These are phyloP conservation scores for Tridacna gigas DNA, from an alignment of 2,888 invertebrate genomes.

Conservation along the genomic window DNA sequence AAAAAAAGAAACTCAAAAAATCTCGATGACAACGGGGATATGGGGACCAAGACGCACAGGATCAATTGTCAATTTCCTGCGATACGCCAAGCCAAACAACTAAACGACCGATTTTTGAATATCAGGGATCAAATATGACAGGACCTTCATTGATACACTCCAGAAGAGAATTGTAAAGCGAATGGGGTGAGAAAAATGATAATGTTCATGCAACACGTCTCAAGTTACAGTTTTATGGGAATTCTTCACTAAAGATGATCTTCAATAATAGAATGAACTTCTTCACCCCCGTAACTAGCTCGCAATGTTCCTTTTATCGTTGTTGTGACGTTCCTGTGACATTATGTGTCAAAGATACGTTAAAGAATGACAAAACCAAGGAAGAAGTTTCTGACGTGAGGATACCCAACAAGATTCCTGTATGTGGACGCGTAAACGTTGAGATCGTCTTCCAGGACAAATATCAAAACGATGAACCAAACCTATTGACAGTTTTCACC, in stretches of 20 bases:
- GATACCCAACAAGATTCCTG: no score
- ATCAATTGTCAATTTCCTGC: conserved; percentile 17
- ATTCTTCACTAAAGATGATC: background rate
- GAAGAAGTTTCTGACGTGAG: no score
- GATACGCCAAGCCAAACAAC: background rate
- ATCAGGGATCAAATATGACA: conserved; percentile 25
- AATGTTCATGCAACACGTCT: conserved; percentile 22
- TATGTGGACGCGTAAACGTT: no score
- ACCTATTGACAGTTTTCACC: no score
- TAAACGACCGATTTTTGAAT: background rate
- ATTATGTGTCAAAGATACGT: no score
- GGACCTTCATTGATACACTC: conserved; percentile 18
- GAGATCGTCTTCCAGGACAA: no score
- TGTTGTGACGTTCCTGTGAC: no score
- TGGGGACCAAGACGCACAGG: background rate
- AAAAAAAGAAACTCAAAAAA: no score
- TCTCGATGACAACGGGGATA: background rate
- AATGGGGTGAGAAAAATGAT: conserved; percentile 22
- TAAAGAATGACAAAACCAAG: no score
- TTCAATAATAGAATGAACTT: background rate
- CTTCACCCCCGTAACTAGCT: background rate
- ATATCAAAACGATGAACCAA: no score
- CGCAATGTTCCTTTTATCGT: no score
- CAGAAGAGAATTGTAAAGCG: conserved; percentile 17
- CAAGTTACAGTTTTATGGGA: background rate